phyloP scores from a whole-genome alignment of 2,888 invertebrate species.

The Perizoma affinitatum region DNA sequence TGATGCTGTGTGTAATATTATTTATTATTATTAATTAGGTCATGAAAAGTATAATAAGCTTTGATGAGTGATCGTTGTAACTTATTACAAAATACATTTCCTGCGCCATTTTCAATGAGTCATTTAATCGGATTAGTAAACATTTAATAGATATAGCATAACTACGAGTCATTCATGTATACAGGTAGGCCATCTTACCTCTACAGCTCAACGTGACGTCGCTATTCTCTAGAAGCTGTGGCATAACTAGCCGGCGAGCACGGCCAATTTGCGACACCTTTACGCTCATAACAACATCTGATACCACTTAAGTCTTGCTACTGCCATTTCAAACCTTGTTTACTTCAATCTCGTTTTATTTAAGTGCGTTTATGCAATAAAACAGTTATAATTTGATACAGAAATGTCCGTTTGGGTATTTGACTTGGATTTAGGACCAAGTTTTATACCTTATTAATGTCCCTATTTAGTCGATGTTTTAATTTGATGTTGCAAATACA shows the following conservation, averaged over 20 bases:
- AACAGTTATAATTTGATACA: constrained; percentile 25
- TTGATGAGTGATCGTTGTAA: too few relatives aligned
- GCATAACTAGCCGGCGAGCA: constrained; percentile 65
- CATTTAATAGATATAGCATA: too few relatives aligned
- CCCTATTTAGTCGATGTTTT: neutral
- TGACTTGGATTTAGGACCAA: constrained; percentile 1
- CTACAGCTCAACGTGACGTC: neutral
- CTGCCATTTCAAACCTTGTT: constrained; percentile 53
- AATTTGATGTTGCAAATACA: neutral
- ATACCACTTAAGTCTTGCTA: constrained; percentile 59
- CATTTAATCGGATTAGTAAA: too few relatives aligned
- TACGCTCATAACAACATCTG: constrained; percentile 65
- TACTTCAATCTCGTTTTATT: constrained; percentile 48
- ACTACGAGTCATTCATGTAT: too few relatives aligned
- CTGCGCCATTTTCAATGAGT: too few relatives aligned
- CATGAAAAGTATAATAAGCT: too few relatives aligned
- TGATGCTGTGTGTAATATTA: too few relatives aligned
- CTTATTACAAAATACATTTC: too few relatives aligned
- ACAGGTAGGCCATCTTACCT: too few relatives aligned
- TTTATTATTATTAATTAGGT: too few relatives aligned
- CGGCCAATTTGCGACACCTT: constrained; percentile 72
- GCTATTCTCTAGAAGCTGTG: constrained; percentile 33
- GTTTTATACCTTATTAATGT: neutral
- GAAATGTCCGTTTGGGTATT: constrained; percentile 10
- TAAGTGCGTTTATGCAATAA: constrained; percentile 25